Conservation (phyloP, 2,797 vertebrate species). For the Protosalanx chinensis region DNA sequence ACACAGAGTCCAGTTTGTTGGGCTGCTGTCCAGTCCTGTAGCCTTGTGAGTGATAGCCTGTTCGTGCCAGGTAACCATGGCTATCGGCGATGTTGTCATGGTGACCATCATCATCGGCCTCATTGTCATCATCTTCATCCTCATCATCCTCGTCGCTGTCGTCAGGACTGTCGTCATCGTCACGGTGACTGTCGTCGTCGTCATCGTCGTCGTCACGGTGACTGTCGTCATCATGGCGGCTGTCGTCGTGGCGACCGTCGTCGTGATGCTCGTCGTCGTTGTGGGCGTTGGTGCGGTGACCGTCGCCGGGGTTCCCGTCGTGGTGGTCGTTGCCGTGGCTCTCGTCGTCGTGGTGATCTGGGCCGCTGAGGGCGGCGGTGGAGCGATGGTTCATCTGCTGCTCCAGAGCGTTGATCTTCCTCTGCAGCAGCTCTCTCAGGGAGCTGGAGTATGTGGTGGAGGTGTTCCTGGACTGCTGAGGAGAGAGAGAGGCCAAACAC, state of each 20-base stretch:
- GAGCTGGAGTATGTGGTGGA: conserved; percentile 76
- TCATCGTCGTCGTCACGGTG: neutral
- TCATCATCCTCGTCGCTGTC: conserved; percentile 11
- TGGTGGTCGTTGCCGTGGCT: conserved; percentile 30
- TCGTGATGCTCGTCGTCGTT: conserved; percentile 22
- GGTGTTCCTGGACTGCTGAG: conserved; percentile 72
- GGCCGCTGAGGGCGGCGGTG: conserved; percentile 35
- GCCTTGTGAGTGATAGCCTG: conserved; percentile 49
- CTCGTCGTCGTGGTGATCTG: conserved; percentile 38
- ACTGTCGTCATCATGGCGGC: conserved; percentile 17
- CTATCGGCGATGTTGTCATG: conserved; percentile 52
- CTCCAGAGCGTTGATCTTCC: conserved; percentile 78
- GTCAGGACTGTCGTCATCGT: conserved; percentile 14
- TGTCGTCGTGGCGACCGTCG: neutral
- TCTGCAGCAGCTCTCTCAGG: conserved; percentile 79
- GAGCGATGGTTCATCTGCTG: conserved; percentile 71
- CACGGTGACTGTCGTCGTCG: conserved; percentile 22
- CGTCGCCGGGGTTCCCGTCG: conserved; percentile 5
- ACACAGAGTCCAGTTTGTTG: conserved; percentile 68
- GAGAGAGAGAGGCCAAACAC: neutral
- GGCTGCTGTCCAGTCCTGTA: conserved; percentile 45
- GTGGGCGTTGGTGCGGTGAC: conserved; percentile 10
- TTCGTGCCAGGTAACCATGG: conserved; percentile 51
- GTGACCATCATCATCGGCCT: conserved; percentile 8
- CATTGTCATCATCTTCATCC: neutral